A percentile compares a stretch with the other conserved stretches of the same genome.
Conservation (phyloP, 2,888 invertebrate genomes). For the Thereva unica region DNA sequence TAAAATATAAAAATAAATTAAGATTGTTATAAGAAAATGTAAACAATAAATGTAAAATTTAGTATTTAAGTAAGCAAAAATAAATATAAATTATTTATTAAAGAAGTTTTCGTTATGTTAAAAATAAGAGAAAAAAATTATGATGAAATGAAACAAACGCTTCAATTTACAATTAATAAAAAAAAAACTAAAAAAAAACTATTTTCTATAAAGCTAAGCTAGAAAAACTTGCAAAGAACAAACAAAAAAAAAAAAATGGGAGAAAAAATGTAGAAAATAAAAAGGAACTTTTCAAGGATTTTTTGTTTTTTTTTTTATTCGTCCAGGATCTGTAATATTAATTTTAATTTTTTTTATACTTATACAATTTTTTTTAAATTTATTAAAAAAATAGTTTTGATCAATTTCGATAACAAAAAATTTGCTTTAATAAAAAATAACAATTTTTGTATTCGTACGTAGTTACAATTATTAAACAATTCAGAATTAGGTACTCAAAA, state of each 20-base stretch:
- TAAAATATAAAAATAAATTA: background rate
- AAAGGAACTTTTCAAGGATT: background rate
- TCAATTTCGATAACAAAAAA: background rate
- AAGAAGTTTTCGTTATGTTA: background rate
- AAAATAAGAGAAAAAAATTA: background rate
- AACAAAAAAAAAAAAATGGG: background rate
- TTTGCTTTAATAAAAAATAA: constrained; percentile 27
- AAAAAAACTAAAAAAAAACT: background rate
- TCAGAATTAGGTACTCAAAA: constrained; percentile 1
- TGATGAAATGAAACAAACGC: background rate
- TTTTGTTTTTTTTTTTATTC: too few relatives aligned
- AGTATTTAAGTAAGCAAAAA: background rate
- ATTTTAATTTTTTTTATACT: constrained; percentile 19
- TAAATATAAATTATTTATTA: background rate
- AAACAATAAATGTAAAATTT: constrained; percentile 6
- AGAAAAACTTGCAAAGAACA: constrained; percentile 3
- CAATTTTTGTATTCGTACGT: constrained; percentile 28
- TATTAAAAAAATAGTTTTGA: constrained; percentile 7
- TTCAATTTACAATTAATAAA: constrained; percentile 16
- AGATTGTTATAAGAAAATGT: background rate
- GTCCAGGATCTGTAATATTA: constrained; percentile 2
- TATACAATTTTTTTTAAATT: constrained; percentile 22
- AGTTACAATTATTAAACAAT: constrained; percentile 4
- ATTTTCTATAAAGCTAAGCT: constrained; percentile 25
- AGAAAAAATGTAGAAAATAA: constrained; percentile 4